Evolutionary conservation across 2,797 vertebrate genomes (phyloP).

Genomic region (Melanitta fusca): DNA sequence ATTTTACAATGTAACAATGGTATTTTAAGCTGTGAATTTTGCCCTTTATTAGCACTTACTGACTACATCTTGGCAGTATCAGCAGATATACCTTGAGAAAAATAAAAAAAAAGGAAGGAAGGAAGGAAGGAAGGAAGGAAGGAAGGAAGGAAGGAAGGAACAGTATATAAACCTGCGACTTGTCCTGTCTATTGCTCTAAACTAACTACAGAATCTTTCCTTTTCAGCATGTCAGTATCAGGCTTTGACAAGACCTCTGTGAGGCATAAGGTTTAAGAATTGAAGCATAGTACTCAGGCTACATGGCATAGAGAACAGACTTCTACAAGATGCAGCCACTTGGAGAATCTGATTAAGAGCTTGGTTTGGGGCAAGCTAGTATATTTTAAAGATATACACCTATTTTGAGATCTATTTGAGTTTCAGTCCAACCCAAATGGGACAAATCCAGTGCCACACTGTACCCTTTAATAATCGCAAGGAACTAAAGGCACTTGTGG

Average conservation of each 20-base stretch:
- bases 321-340: background rate
- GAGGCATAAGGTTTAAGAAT: background rate
- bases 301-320: background rate
- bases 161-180: fast-evolving
- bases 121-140: too few species aligned
- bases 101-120: background rate
- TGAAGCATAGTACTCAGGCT: background rate
- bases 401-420: background rate
- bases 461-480: background rate
- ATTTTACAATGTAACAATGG: background rate
- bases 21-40: background rate
- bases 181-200: background rate
- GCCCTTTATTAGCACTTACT: background rate
- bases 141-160: too few species aligned
- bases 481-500: constrained; percentile 23
- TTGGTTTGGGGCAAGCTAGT: constrained; percentile 10
- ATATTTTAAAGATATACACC: background rate
- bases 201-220: background rate
- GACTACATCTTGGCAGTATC: background rate
- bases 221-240: background rate
- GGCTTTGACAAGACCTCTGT: background rate
- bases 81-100: background rate
- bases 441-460: constrained; percentile 9
- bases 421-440: constrained; percentile 40
- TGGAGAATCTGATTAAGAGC: constrained; percentile 16